Evolutionary conservation across 2,113 vertebrate species (phyloP), one percentile per base, ranked within the genome.

Genomic region (Aegotheles bennettii): DNA sequence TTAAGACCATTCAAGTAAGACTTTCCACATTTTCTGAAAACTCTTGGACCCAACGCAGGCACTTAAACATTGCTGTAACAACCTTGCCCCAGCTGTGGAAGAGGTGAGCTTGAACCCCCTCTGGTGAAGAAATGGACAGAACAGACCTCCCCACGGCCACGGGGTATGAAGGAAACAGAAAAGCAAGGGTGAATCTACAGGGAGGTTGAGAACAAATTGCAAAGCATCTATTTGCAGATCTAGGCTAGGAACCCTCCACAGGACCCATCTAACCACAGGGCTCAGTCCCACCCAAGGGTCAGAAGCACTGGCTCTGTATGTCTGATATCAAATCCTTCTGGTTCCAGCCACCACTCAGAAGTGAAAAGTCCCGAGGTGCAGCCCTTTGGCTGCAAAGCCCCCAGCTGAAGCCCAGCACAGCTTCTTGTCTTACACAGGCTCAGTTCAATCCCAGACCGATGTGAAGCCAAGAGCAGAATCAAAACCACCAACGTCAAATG

Each of bases 101-200:
- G 16, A 38, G 26, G 20, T 5, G 25, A 29, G 8, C 6, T 82
- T 45, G 31, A 45, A 91, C 56, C 11, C 9, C 38, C 23, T n/a
- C 35, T 42, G 33, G 43, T 15, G 28, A 26, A 89, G 40, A 56
- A 51, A 31, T 2, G 16, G 16, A 5, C 2, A n/a, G 73, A 74
- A 17, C 10, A 61, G 42, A 64, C 3, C 21, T n/a, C 68, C 15
- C 45, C 11, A 7, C 6, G 2, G 31, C 35, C 0, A 0, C 15
- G 19, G 21, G 43, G 9, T 38, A 1, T 5, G 33, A 47, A 53
- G n/a, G 63, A 69, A 84, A 81, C 60, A 73, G 47, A 57, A 77
- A 59, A 79, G 33, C 47, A 48, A 33, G 11, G 10, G 9, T 21
- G 24, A 75, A 16, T 7, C 51, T 35, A 7, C 0, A 1, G 45